Evolutionary conservation across 2,113 vertebrate genomes (phyloP).

Genomic region (Sialia sialis): DNA sequence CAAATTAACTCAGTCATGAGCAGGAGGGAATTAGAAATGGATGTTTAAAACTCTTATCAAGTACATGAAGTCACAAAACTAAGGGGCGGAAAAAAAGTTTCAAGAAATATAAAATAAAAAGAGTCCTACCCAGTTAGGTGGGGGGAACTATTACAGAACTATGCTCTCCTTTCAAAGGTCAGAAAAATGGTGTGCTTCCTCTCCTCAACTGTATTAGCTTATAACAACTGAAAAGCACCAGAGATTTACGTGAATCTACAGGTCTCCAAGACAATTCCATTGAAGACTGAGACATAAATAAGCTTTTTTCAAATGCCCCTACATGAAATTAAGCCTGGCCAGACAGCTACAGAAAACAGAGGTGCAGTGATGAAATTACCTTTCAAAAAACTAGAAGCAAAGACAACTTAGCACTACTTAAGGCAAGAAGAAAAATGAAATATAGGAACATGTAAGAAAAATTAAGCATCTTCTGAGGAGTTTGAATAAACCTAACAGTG

Average conservation of each 20-base stretch:
- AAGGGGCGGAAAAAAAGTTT: background rate
- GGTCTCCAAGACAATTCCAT: background rate
- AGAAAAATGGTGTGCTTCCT: conserved; percentile 4
- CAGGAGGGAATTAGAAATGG: background rate
- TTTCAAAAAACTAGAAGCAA: background rate
- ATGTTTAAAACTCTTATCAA: background rate
- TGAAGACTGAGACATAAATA: background rate
- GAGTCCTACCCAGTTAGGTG: conserved; percentile 19
- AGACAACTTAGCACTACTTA: background rate
- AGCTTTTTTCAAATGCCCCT: background rate
- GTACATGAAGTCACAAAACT: background rate
- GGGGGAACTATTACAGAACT: conserved; percentile 40
- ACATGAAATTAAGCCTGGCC: background rate
- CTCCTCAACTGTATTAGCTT: background rate
- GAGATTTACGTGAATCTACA: background rate
- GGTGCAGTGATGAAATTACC: background rate
- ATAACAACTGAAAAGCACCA: conserved; percentile 35
- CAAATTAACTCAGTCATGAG: background rate
- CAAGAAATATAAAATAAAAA: background rate
- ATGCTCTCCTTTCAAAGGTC: conserved; percentile 15
- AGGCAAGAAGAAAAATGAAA: background rate
- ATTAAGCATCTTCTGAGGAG: background rate
- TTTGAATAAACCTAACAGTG: background rate
- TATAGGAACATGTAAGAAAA: background rate
- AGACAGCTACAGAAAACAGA: background rate